Evolutionary conservation across 2,888 invertebrate genomes (phyloP).

Genomic region (Operophtera brumata): DNA sequence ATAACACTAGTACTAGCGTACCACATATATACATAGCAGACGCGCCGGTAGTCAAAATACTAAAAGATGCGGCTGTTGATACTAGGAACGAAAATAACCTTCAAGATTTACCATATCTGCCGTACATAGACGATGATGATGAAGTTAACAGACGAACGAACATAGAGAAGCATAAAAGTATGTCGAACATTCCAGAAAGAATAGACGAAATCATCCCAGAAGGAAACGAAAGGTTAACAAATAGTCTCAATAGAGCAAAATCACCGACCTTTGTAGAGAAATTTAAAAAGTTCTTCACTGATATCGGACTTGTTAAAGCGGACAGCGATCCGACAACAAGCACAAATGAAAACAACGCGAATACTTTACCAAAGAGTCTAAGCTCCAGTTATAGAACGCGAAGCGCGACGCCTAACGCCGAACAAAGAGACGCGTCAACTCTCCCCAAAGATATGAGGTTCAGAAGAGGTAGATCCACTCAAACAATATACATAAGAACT

Average conservation of each 20-base stretch:
- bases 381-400: conserved; percentile 63
- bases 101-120: conserved; percentile 75
- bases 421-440: conserved; percentile 62
- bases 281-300: conserved; percentile 72
- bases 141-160: conserved; percentile 55
- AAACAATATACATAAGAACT: conserved; percentile 68
- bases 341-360: conserved; percentile 32
- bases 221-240: conserved; percentile 59
- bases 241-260: conserved; percentile 67
- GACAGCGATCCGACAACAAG: conserved; percentile 47
- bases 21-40: conserved; percentile 69
- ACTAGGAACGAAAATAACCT: conserved; percentile 73
- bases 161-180: conserved; percentile 70
- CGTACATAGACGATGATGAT: conserved; percentile 73
- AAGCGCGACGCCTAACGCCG: conserved; percentile 51
- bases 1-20: conserved; percentile 72
- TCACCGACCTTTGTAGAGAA: conserved; percentile 75
- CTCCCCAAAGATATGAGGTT: conserved; percentile 75
- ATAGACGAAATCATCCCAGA: conserved; percentile 65
- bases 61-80: conserved; percentile 72
- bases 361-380: conserved; percentile 64
- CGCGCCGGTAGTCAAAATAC: conserved; percentile 45
- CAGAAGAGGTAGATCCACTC: conserved; percentile 66
- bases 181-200: conserved; percentile 70
- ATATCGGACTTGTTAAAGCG: conserved; percentile 65